Evolutionary conservation across 1,140 invertebrate genomes (phyloP), one percentile per base, ranked within the genome.

Genomic region (Sweltsa coloradensis): DNA sequence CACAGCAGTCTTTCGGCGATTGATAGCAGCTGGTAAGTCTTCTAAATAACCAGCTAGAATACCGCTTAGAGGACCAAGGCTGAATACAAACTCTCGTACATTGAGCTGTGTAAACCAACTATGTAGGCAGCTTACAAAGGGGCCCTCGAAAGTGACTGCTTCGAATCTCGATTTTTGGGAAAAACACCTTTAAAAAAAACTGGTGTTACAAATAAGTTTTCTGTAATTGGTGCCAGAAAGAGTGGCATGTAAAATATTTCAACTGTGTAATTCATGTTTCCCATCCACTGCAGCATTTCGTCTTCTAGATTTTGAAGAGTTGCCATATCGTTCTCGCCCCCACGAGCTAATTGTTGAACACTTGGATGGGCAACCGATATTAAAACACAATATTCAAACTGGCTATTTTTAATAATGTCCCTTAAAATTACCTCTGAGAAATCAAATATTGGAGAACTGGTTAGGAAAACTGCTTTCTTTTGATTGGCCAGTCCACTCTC

Each of bases 51-150:
- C 71, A 45, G 76, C 76, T 31, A 81, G 51, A 37, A 78, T 67
- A 18, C 73, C 70, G 57, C 79, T 78, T 18, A 74, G 74, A 29
- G 70, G 64, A 13, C 81, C 81, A 53, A 82, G 58, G 44, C 70
- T 73, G 59, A 71, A 83, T 19, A 81, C 66, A 55, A 83, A 78
- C 53, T 81, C 77, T 51, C 70, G 72, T 2, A 75, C 64, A 57
- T 75, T 68, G 57, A 79, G 68, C 22, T 71, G 68, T 18, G 71
- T 64, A 45, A 82, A 64, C 40, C 81, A 60, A 53, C 67, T 74
- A 51, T 81, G 72, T 3, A 80, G 59, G 24, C 67, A 69, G 51
- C 67, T 69, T 14, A 75, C 72, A 42, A 79, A 70, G 47, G 74
- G 59, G 5, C 46, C 41, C 14, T 57, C 45, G n/a, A n/a, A n/a